Base-by-base conservation (phyloP, 2,113 vertebrate genomes). In the Anolis sagrei region DNA sequence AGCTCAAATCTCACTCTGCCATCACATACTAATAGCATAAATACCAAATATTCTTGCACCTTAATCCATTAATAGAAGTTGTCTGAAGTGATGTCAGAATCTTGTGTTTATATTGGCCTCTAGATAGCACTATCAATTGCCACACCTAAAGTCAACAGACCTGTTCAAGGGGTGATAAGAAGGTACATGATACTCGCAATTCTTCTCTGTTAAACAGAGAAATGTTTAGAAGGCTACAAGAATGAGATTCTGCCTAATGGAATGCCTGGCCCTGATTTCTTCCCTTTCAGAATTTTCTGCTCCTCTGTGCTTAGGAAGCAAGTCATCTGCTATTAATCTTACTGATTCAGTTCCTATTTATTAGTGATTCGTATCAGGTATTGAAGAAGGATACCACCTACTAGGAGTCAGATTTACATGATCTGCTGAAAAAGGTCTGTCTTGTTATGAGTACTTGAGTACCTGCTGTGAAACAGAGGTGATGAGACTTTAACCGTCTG, bases 391-490 rank as follows among this genome's bases (percentile, higher is more conserved):
- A 89, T 54, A 76, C 91, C 91, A 93, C 85, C 89, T 94, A 94
- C 89, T 84, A 93, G 92, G 90, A 90, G 89, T 95, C 90, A 95
- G 86, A 93, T 95, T 96, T 96, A 94, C 78, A 88, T 91, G 90
- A 92, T 93, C 92, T 78, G 78, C 73, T 94, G 94, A 91, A 90
- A 95, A 95, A 94, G 90, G 92, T 95, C 93, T 95, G 27, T 93
- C 91, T 76, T 93, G 87, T 90, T 91, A 84, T 90, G 95, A 93
- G 86, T 86, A 64, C 87, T 92, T 89, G 94, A 94, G 93, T 94
- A 83, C 95, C 93, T 92, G 94, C 95, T 96, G 94, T 89, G 95
- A 95, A 96, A 93, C 94, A 93, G 94, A 96, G 94, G 94, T 94
- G 94, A 93, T 92, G 89, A 94, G 85, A 92, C 93, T 96, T 96